Evolutionary conservation across 2,113 vertebrate species (phyloP), one percentile per base, ranked within the genome.

Genomic region (Arenaria interpres): DNA sequence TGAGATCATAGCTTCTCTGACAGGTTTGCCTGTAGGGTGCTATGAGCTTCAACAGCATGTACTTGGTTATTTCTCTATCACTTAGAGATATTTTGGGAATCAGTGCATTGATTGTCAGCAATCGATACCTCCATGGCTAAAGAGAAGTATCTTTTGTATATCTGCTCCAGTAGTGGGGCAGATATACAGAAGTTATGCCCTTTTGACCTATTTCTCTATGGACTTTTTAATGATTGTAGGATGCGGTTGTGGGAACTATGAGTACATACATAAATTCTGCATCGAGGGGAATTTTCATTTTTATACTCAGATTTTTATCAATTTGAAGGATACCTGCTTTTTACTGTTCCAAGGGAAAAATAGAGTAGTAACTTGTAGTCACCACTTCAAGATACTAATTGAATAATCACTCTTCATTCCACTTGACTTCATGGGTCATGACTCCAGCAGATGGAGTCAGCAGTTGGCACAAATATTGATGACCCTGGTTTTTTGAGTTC

Each of bases 391-490:
- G 27, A 43, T 68, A 91, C 72, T 96, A 96, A 92, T 82, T 85
- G 79, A 88, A 90, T 90, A 85, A 93, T 96, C 37, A 76, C 90
- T 94, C 95, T 92, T 86, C 88, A 75, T 96, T 88, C 68, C 33
- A 20, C 39, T 96, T 95, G 60, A 66, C 84, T 94, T 91, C 57
- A 48, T 92, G 66, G 86, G 60, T 90, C 82, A 53, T 32, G 45
- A 87, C 88, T 92, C 68, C 56, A 85, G 67, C 96, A 97, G 90
- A 96, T 84, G 71, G 91, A 94, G 60, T 69, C 86, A 85, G 56
- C 81, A 90, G 64, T 79, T 95, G 43, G 66, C 82, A 84, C 64
- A 54, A 73, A 7, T 96, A 67, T 35, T 82, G 62, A 35, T 94
- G 68, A 56, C 43, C 32, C 18, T 51, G 24, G 3, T 35, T 88